Evolutionary conservation across 2,888 invertebrate species (phyloP), one percentile per base, ranked within the genome.

Genomic region (Dryomyza anilis): DNA sequence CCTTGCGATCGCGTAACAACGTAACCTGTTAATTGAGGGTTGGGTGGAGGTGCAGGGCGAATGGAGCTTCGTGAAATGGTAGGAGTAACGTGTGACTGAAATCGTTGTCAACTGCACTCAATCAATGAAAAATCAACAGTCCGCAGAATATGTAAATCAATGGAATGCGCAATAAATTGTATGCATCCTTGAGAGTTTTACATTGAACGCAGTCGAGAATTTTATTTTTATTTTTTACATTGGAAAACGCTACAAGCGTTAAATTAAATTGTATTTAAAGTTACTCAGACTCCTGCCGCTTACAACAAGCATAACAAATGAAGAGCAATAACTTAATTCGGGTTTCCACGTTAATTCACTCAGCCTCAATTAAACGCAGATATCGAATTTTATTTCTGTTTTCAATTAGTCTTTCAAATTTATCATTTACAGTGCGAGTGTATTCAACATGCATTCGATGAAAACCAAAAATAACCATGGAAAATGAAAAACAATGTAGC

Each of bases 1-100:
- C 59, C 59, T 59, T 59, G 33, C 48, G 30, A 33, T 59, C 33
- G 48, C 46, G 46, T 48, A 48, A 14, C 21, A 23, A 29, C 21
- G 25, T 25, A 50, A 53, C 23, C 30, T 21, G 21, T 12, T n/a
- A n/a, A n/a, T n/a, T n/a, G 12, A 25, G 10, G 50, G 25, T 3
- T 3, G 39, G 39, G 8, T n/a, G 39, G 7, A 3, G 39, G 39
- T n/a, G 39, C 3, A 39, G 39, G 39, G 8, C 14, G 39, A n/a
- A n/a, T 2, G 39, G 39, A 6, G 39, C 14, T n/a, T n/a, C n/a
- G 8, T n/a, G 39, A 33, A 12, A 33, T 8, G 27, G 25, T 8
- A 7, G 27, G 52, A 7, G 52, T 25, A 6, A 29, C 29, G 39
- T 3, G 39, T 12, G 12, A n/a, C n/a, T n/a, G n/a, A n/a, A n/a